Conservation (phyloP, 1,140 invertebrate species). For the Pogonognathellus flavescens region DNA sequence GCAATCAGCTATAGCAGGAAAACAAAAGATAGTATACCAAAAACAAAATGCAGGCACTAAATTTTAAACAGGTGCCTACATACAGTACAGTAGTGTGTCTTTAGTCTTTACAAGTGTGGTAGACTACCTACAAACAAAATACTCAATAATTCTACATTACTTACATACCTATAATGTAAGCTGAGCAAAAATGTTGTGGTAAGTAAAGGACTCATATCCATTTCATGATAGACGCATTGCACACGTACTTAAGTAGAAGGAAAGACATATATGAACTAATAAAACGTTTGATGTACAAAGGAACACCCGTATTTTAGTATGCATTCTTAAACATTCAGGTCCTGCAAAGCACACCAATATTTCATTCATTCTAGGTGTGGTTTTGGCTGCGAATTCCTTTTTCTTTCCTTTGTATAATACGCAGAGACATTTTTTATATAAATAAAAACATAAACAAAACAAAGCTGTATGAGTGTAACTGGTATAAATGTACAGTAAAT, state of each 20-base stretch:
- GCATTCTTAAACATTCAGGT: not conserved
- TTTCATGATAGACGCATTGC: no score
- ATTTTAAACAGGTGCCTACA: not conserved
- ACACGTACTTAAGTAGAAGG: no score
- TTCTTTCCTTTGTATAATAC: not conserved
- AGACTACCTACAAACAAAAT: not conserved
- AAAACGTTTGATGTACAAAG: not conserved
- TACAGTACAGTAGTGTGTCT: not conserved
- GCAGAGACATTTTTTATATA: not conserved
- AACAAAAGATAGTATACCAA: not conserved
- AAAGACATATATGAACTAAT: no score
- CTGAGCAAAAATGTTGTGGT: no score
- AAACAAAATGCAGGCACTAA: slow-evolving; percentile 16
- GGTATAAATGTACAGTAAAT: no score
- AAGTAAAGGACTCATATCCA: no score
- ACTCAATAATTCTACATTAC: not conserved
- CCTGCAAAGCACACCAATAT: slow-evolving; percentile 3
- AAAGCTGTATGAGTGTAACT: not conserved
- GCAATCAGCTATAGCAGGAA: slow-evolving; percentile 8
- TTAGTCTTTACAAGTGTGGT: not conserved
- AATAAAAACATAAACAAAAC: not conserved
- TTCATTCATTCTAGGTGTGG: slow-evolving; percentile 38
- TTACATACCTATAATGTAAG: no score
- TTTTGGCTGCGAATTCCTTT: slow-evolving; percentile 38
- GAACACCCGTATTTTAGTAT: slow-evolving; percentile 38